Evolutionary conservation across 2,113 vertebrate genomes (phyloP).

Genomic region (Chlorodrepanis virens): DNA sequence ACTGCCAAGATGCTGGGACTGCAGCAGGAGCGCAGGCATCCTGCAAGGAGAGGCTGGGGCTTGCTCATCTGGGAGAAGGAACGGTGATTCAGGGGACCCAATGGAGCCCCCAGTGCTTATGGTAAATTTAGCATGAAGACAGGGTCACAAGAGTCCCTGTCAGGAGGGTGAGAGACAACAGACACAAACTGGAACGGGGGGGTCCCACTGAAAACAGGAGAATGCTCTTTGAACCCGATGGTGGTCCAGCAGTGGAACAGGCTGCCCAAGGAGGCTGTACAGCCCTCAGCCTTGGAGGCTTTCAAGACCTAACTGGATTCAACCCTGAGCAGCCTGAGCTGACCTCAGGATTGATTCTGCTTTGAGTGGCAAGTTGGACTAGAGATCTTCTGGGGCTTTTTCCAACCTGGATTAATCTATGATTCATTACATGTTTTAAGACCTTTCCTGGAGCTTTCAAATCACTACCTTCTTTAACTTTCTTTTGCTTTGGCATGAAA

Average conservation of each 20-base stretch:
- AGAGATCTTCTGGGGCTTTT: background rate
- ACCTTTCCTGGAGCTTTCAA: background rate
- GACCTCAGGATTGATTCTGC: background rate
- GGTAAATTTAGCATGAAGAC: background rate
- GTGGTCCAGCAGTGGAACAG: background rate
- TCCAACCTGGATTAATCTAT: background rate
- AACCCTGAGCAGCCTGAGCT: background rate
- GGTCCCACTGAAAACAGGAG: background rate
- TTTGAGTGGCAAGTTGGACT: background rate
- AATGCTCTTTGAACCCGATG: background rate
- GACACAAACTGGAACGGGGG: background rate
- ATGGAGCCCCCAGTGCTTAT: fast-evolving
- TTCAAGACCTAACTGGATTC: background rate
- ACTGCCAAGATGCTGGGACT: background rate
- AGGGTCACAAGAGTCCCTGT: background rate
- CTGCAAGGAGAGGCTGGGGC: background rate
- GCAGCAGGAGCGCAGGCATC: background rate
- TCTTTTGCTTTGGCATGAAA: background rate
- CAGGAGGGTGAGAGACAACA: background rate
- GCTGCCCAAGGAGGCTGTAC: background rate
- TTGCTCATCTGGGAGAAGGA: background rate
- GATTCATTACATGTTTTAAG: background rate
- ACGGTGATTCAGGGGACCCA: background rate
- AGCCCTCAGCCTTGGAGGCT: background rate
- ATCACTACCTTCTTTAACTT: background rate